phyloP scores from a whole-genome alignment of 2,797 vertebrate species.

The Pseudotriccus pelzelni region DNA sequence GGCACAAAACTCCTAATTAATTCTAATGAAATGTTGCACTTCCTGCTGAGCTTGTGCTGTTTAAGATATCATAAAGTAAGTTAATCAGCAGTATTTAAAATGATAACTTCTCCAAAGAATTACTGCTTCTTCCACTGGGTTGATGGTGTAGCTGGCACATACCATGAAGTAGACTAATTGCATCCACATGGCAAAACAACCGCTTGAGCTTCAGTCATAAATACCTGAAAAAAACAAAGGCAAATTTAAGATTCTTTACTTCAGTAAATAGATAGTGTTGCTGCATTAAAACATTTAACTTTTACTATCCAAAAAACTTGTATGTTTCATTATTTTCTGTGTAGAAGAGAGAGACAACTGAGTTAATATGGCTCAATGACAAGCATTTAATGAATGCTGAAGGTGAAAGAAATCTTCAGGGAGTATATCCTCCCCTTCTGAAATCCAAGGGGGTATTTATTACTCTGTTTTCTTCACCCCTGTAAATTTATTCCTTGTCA shows the following conservation, averaged over 20 bases:
- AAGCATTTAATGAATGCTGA: not conserved
- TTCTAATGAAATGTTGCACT: not conserved
- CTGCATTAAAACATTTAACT: not conserved
- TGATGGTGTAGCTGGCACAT: not conserved
- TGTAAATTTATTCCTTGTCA: not conserved
- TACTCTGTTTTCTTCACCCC: not conserved
- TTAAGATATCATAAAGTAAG: not conserved
- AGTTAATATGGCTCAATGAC: not conserved
- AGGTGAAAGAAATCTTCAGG: not conserved
- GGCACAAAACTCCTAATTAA: not conserved
- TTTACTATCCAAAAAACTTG: not conserved
- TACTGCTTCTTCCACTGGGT: not conserved
- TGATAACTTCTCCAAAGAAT: not conserved
- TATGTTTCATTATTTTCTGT: not conserved
- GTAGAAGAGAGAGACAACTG: not conserved
- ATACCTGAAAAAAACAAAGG: not conserved
- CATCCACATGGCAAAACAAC: not conserved
- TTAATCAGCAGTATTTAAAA: not conserved
- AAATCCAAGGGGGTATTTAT: not conserved
- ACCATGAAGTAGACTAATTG: not conserved
- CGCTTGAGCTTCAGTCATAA: not conserved
- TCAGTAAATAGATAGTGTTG: not conserved
- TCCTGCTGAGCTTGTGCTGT: not conserved
- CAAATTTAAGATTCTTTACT: not conserved
- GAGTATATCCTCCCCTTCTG: not conserved